Percentiles rank a stretch among this genome's conserved stretches.
These are phyloP conservation scores for Drosophila ironensis DNA, from an alignment of 1,140 invertebrate genomes.

Conservation along the genomic window DNA sequence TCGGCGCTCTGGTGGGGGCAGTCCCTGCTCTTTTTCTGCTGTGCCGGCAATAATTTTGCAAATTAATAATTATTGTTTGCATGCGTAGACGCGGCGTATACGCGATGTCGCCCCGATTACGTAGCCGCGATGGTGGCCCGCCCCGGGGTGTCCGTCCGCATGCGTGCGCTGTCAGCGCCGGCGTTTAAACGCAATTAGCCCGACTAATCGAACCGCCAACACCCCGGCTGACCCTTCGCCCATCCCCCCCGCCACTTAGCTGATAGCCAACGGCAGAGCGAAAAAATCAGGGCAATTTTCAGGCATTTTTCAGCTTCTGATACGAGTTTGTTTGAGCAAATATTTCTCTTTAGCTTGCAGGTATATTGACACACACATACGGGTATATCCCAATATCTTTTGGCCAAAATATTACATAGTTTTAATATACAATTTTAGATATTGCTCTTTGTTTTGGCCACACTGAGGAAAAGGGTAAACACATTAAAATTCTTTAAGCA, in stretches of 20 bases:
- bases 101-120: constrained; percentile 25
- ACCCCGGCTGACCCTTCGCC: background rate
- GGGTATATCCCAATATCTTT: too few relatives aligned
- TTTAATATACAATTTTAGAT: too few relatives aligned
- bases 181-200: constrained; percentile 35
- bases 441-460: too few relatives aligned
- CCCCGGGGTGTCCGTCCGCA: background rate
- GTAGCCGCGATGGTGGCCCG: constrained; percentile 9
- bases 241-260: background rate
- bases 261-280: background rate
- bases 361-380: too few relatives aligned
- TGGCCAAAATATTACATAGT: too few relatives aligned
- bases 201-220: constrained; percentile 17
- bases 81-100: constrained; percentile 20
- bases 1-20: background rate
- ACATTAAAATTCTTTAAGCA: too few relatives aligned
- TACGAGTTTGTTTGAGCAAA: too few relatives aligned
- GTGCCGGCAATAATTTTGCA: constrained; percentile 19
- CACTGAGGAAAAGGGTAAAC: too few relatives aligned
- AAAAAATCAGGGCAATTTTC: too few relatives aligned
- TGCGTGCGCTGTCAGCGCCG: constrained; percentile 15
- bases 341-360: too few relatives aligned
- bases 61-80: constrained; percentile 36
- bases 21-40: background rate
- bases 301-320: too few relatives aligned